Evolutionary conservation across 2,113 vertebrate genomes (phyloP).

Genomic region (Corythoichthys haematopterus): DNA sequence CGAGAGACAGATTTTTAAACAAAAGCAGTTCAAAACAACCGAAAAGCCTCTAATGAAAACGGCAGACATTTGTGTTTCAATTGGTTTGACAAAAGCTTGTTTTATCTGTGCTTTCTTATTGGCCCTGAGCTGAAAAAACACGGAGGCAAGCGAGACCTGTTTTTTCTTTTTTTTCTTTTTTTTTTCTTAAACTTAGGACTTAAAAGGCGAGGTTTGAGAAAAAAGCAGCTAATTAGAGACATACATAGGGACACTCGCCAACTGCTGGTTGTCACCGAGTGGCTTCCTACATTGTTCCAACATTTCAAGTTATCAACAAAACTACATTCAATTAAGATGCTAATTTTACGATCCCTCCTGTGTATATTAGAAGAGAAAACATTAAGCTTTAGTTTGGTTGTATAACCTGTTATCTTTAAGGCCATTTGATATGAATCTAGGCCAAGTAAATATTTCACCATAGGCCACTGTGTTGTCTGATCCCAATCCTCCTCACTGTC

Average conservation of each 20-base stretch:
- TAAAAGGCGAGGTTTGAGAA: neutral
- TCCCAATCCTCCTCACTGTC: constrained; percentile 36
- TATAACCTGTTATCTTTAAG: constrained; percentile 58
- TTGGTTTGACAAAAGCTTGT: neutral
- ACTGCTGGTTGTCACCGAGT: neutral
- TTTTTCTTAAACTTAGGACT: neutral
- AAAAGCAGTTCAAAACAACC: neutral
- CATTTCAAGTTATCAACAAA: neutral
- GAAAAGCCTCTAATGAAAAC: neutral
- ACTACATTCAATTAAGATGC: neutral
- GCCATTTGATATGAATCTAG: constrained; percentile 66
- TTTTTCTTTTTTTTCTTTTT: neutral
- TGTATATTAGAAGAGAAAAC: constrained; percentile 51
- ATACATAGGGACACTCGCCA: neutral
- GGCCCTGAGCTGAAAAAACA: neutral
- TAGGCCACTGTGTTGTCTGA: constrained; percentile 55
- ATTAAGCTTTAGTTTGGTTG: constrained; percentile 49
- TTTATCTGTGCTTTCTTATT: neutral
- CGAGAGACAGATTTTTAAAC: neutral
- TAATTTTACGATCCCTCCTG: constrained; percentile 34
- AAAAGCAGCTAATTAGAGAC: neutral
- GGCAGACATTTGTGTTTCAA: constrained; percentile 1
- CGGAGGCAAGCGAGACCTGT: neutral
- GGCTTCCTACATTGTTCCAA: neutral
- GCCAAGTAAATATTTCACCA: constrained; percentile 66